Evolutionary conservation across 2,113 vertebrate species (phyloP).

Genomic region (Lophochroa leadbeateri): DNA sequence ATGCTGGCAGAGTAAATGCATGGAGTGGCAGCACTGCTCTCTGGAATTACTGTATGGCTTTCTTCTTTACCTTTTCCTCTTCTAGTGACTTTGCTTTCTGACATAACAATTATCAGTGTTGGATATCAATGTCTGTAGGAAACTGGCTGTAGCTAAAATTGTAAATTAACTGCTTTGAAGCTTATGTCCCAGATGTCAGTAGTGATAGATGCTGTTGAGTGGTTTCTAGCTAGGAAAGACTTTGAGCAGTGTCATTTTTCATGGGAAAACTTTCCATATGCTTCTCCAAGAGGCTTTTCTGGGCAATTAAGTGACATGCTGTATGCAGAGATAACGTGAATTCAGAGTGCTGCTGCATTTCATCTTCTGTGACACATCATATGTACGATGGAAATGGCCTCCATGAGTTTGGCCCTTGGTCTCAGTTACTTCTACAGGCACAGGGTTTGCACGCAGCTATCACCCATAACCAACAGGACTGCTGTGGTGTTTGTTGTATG

Average conservation of each 20-base stretch:
- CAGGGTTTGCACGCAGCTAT: background rate
- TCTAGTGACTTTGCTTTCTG: background rate
- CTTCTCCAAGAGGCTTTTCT: slow-evolving; percentile 11
- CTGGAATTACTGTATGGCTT: background rate
- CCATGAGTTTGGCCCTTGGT: background rate
- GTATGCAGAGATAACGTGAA: background rate
- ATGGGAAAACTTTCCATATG: slow-evolving; percentile 37
- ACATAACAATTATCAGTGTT: background rate
- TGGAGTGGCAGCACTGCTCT: background rate
- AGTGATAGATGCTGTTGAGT: slow-evolving; percentile 30
- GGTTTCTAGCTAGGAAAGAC: slow-evolving; percentile 36
- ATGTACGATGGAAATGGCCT: background rate
- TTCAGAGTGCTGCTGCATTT: background rate
- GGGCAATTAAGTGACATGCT: slow-evolving; percentile 30
- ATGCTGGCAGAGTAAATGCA: background rate
- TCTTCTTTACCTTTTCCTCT: background rate
- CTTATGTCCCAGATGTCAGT: slow-evolving; percentile 26
- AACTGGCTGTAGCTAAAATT: background rate
- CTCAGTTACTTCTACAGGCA: background rate
- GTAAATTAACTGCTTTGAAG: slow-evolving; percentile 26
- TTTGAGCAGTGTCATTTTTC: slow-evolving; percentile 2
- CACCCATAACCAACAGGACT: background rate
- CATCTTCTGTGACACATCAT: background rate
- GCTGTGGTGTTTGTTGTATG: background rate
- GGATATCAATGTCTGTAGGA: slow-evolving; percentile 7